Base-by-base conservation (phyloP, 1,140 invertebrate species). In the Caenorhabditis briggsae region DNA sequence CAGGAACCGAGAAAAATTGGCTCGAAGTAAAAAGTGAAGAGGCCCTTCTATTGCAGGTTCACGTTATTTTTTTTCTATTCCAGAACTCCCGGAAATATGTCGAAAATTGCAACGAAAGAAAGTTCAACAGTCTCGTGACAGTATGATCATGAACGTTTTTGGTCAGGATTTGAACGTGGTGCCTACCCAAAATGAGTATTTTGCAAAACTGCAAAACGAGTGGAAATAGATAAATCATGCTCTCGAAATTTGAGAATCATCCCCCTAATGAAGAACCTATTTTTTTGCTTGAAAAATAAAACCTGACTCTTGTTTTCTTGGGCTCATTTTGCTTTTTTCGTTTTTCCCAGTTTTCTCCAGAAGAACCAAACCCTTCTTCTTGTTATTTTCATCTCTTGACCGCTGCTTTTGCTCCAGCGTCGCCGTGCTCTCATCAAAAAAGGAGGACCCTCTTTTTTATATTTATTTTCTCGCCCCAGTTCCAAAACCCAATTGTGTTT, bases 81-180 rank as follows among this genome's bases (percentile, higher is more conserved):
- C 46, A 78, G 70, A 78, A 50, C 46, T 78, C 6, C 70, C 70
- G 23, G n/a, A 78, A 8, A 23, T 50, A 2, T 78, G 43, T n/a
- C 43, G 46, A 5, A 41, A 41, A 18, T 5, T 78, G 7, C 43
- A n/a, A 23, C 7, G 6, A 20, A 12, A n/a, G 6, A 23, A 46
- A 12, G 23, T 78, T 23, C 43, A 78, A 12, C 70, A 78, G 23
- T 78, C 70, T 53, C 46, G 43, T 23, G 70, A 50, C 43, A 78
- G 70, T 78, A 78, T 78, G 70, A 78, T 78, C n/a, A 46, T 50
- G n/a, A 78, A 78, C n/a, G 70, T 78, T 50, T 78, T 78, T 23
- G 70, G 70, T 41, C 25, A 53, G 50, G 70, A 78, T 18, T 46
- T 78, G 0, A 78, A 78, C 33, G 46, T 78, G 0, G 46, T 78